Evolutionary conservation across 1,140 invertebrate genomes (phyloP), one percentile per base, ranked within the genome.

Genomic region (Heliconius eleuchia): DNA sequence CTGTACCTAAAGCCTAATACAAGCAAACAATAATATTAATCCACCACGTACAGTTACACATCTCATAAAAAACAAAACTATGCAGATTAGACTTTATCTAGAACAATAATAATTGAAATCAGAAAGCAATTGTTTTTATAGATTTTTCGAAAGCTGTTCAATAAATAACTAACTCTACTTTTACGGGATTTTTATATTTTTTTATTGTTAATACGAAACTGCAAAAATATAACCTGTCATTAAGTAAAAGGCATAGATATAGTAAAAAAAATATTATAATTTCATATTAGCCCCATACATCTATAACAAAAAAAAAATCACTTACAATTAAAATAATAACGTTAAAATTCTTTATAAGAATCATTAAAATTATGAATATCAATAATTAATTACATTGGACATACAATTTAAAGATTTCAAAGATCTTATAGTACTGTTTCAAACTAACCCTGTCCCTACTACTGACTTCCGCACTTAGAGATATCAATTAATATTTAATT

Each of bases 1-100:
- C 91, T 91, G 92, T 89, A 80, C 83, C 90, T 92, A 90, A 88
- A 81, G 82, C 90, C 91, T 52, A 52, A 92, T 88, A 92, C 91
- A 52, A 52, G 89, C 90, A 84, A 86, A 81, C 81, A 87, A 91
- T 82, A 82, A 83, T 88, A 89, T 82, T 84, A 82, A 82, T 74
- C 77, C 83, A 86, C 84, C 50, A 2, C 5, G 18, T 52, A 52
- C 50, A 52, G 84, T 87, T 23, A 85, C 84, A 86, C 80, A 84
- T 85, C 82, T 85, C 83, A 89, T 87, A 89, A 82, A 85, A 87
- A 87, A 37, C 5, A 37, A 37, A 87, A 46, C 85, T 86, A 83
- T 87, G 87, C 86, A 89, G 78, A 80, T 75, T 87, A 86, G 81
- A 88, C 76, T 81, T 85, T 81, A 84, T 83, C 80, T 84, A 83